phyloP scores from a whole-genome alignment of 2,113 vertebrate genomes.

The Donacobius atricapilla region DNA sequence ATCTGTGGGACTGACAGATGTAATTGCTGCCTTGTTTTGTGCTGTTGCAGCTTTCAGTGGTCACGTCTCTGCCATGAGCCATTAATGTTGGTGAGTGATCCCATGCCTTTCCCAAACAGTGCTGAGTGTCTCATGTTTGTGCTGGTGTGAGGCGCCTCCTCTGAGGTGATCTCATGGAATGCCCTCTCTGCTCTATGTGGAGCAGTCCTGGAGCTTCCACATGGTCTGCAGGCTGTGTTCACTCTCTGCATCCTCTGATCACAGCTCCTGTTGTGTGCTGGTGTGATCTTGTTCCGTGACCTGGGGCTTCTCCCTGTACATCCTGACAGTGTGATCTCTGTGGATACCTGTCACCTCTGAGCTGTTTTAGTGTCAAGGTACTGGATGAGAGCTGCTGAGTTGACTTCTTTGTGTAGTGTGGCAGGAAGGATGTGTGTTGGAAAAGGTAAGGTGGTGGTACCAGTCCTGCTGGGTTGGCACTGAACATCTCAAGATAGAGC shows the following conservation, averaged over 20 bases:
- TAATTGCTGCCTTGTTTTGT: background rate
- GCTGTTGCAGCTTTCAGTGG: background rate
- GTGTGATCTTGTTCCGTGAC: background rate
- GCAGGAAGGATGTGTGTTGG: background rate
- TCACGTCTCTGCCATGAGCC: fast-evolving
- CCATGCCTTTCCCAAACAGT: background rate
- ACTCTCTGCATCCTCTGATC: background rate
- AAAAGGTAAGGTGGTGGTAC: background rate
- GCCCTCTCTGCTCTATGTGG: background rate
- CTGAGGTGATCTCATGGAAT: background rate
- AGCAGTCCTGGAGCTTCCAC: background rate
- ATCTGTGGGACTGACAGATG: background rate
- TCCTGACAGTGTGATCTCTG: background rate
- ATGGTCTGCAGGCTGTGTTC: background rate
- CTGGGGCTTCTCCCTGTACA: background rate
- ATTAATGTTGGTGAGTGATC: fast-evolving
- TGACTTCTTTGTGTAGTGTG: background rate
- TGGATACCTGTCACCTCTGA: background rate
- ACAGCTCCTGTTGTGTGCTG: fast-evolving
- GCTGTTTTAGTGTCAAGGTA: background rate
- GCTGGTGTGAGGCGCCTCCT: background rate
- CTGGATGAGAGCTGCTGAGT: background rate
- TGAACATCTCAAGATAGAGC: background rate
- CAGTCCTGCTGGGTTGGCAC: background rate
- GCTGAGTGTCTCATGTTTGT: background rate